Base-by-base conservation (phyloP, 2,888 invertebrate genomes). In the Nomada goodeniana region DNA sequence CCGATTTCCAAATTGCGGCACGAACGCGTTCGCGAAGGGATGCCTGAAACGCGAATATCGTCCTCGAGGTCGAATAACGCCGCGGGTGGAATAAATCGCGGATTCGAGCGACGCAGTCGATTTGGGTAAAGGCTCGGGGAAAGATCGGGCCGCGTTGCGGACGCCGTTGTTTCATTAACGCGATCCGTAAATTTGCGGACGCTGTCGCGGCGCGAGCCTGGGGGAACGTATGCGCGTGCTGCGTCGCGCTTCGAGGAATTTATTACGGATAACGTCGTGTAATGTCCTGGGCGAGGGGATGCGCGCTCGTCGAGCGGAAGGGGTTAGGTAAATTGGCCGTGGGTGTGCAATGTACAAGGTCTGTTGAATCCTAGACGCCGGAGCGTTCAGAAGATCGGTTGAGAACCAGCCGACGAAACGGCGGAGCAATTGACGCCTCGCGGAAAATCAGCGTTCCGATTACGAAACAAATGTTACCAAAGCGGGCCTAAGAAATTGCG, bases 191-290 rank as follows among this genome's bases (percentile, higher is more conserved):
- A 76, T 72, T 72, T 57, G 57, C 72, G 15, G 15, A 5, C 10
- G 55, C 11, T 57, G 63, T 76, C 55, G n/a, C 69, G 10, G 15
- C n/a, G 29, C 10, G 47, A 50, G 23, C 29, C 20, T 57, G 23
- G 18, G 9, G 55, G 65, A 52, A 60, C 65, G 63, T 23, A 23
- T 29, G 15, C 15, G 2, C 20, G n/a, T 15, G 23, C 29, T 2
- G 29, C 61, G 42, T 9, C 15, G 50, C 26, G 71, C 23, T 65
- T 47, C 44, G 50, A 20, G 11, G 73, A 74, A 74, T 69, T 65
- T 74, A 73, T 44, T 47, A 53, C 18, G 59, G 77, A 81, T 81
- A 74, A 78, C 69, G 60, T 78, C 63, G 63, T 68, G 78, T 77
- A 78, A 81, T 77, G 73, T 23, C 67, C 61, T 71, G 50, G 73